A percentile compares a stretch with the other conserved stretches of the same genome.
Evolutionary conservation across 2,113 vertebrate genomes (phyloP).

Genomic region (Pangasianodon gigas): DNA sequence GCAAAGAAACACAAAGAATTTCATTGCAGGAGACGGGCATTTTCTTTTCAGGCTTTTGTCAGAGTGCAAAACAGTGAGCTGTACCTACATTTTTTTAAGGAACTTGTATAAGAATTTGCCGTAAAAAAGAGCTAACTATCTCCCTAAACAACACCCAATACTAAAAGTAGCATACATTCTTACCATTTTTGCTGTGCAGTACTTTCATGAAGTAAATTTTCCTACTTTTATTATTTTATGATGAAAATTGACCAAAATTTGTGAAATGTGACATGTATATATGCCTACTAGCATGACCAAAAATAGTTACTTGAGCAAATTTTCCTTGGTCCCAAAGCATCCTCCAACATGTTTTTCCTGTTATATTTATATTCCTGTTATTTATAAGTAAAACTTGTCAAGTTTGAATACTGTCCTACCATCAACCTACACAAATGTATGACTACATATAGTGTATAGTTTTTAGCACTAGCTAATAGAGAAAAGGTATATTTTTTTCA

Average conservation of each 20-base stretch:
- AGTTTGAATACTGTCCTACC: too few species aligned
- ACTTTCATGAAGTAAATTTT: not conserved
- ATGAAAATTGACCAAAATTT: not conserved
- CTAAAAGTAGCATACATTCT: not conserved
- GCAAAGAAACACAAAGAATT: slow-evolving; percentile 3
- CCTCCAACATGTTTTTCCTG: too few species aligned
- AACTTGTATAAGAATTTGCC: not conserved
- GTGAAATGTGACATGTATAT: not conserved
- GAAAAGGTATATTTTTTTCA: too few species aligned
- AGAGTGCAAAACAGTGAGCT: not conserved
- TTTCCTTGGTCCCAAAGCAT: too few species aligned
- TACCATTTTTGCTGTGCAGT: not conserved
- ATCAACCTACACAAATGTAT: too few species aligned
- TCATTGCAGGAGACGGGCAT: not conserved
- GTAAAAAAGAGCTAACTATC: not conserved
- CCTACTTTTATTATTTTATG: not conserved
- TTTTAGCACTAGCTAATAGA: too few species aligned
- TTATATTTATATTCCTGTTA: too few species aligned
- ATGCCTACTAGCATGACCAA: too few species aligned
- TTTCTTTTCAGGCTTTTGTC: not conserved
- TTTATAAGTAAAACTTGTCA: too few species aligned
- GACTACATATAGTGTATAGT: too few species aligned
- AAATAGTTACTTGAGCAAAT: too few species aligned
- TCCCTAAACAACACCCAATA: not conserved
- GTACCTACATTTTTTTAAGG: not conserved